Evolutionary conservation across 2,797 vertebrate species (phyloP), one percentile per base, ranked within the genome.

Genomic region (Octomys mimax): DNA sequence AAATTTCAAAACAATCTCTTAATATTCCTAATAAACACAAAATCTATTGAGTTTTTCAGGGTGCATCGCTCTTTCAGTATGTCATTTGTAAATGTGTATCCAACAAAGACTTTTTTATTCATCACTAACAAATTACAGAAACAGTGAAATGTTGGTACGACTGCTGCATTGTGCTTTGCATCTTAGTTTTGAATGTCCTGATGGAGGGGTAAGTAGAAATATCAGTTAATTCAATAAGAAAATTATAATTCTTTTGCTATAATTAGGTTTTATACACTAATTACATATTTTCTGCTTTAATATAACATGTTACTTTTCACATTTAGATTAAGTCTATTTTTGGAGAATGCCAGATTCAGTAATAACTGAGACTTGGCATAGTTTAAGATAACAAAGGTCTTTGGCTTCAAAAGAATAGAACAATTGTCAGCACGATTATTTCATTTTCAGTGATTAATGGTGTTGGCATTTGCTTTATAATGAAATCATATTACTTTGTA

Each of bases 51-150:
- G 12, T 33, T 87, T 84, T 80, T 31, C 59, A 71, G 6, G 39
- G n/a, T 33, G 0, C 9, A 62, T 68, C 39, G 28, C 1, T 19
- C 68, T 95, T 66, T 62, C 33, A 19, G 16, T 46, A 73, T 39
- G 19, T 62, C 31, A 36, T 62, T n/a, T 89, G 57, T 66, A 93
- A 86, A 36, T 42, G 0, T 57, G 80, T 94, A 95, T 94, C 33
- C 82, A 68, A 94, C 91, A 92, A 96, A 95, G 54, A 77, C 77
- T 54, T 93, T 96, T 61, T 85, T 96, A 98, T 93, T 97, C 79
- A 95, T 95, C 79, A 91, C 59, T 94, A 98, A 94, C 31, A 94
- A 90, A 36, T 87, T 91, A 94, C n/a, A 66, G 94, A 96, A 96
- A 95, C 93, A 92, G 13, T 54, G 2, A 96, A 84, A 91, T 96